Evolutionary conservation across 2,113 vertebrate species (phyloP), one percentile per base, ranked within the genome.

Genomic region (Etheostoma spectabile): DNA sequence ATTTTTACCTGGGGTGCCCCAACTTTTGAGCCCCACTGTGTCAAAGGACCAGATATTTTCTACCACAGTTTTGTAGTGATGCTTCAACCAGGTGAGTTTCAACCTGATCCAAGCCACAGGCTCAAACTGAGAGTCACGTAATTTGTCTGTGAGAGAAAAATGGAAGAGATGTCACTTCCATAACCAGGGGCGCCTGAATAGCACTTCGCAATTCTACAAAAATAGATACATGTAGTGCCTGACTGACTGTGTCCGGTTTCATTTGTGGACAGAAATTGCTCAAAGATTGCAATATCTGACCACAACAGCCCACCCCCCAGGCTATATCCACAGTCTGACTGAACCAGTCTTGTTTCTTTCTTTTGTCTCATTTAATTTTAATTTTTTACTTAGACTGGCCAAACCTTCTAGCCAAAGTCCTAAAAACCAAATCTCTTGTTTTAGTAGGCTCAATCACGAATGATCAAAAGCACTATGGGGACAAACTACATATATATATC

Each of bases 381-480:
- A 1, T 48, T 56, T 48, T 68, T 24, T 45, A 21, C 35, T 74
- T 61, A 11, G 18, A 45, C 12, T 18, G 38, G 12, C 5, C 33
- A 45, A 78, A n/a, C 0, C 14, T 0, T 24, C 15, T n/a, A 42
- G 24, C 5, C 4, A 30, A 22, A 12, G 15, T 55, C 1, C 52
- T 30, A 14, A 8, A 30, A 22, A 24, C 38, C 11, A 12, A 49
- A 16, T 24, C 13, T 46, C 2, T 8, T 48, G 24, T 55, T 46
- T 77, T 68, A 30, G 68, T 61, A 48, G 38, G 38, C 19, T 30
- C 38, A 62, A 52, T 62, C 12, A 57, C 12, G 18, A 51, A 72
- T 46, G 42, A 65, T 13, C 59, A 55, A 6, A 51, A 53, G 14
- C 22, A 19, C 4, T 12, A 1, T 24, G 30, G 51, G 30, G 14